phyloP scores from a whole-genome alignment of 2,797 vertebrate genomes.

The Catamblyrhynchus diadema region DNA sequence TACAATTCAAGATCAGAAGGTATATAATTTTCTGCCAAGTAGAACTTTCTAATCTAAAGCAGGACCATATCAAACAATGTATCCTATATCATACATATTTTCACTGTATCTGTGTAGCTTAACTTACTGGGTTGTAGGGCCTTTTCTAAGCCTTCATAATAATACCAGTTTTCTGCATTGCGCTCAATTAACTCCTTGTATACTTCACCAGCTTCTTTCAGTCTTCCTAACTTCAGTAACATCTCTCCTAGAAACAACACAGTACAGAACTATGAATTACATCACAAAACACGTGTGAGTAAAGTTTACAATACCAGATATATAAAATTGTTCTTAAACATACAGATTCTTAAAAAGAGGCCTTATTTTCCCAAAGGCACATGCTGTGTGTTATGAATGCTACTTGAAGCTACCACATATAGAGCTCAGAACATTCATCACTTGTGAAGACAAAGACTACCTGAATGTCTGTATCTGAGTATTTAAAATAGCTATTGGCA shows the following conservation, averaged over 20 bases:
- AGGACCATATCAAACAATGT: background rate
- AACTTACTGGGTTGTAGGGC: constrained; percentile 78
- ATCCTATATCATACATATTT: background rate
- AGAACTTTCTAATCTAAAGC: background rate
- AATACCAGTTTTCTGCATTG: constrained; percentile 81
- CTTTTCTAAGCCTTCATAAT: constrained; percentile 81
- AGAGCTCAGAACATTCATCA: background rate
- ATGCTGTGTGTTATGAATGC: background rate
- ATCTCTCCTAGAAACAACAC: constrained; percentile 74
- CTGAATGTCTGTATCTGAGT: background rate
- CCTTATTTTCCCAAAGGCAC: background rate
- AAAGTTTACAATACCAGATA: background rate
- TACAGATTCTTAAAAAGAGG: background rate
- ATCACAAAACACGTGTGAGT: background rate
- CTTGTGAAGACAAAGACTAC: background rate
- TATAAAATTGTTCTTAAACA: background rate
- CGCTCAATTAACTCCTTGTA: constrained; percentile 77
- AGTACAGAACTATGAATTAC: background rate
- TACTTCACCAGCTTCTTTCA: constrained; percentile 78
- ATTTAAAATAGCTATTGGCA: background rate
- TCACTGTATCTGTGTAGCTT: background rate
- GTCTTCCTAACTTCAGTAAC: constrained; percentile 77
- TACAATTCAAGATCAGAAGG: background rate
- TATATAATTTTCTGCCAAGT: background rate
- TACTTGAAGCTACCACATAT: background rate